Evolutionary conservation across 2,888 invertebrate species (phyloP), one percentile per base, ranked within the genome.

Genomic region (Idaea aversata): DNA sequence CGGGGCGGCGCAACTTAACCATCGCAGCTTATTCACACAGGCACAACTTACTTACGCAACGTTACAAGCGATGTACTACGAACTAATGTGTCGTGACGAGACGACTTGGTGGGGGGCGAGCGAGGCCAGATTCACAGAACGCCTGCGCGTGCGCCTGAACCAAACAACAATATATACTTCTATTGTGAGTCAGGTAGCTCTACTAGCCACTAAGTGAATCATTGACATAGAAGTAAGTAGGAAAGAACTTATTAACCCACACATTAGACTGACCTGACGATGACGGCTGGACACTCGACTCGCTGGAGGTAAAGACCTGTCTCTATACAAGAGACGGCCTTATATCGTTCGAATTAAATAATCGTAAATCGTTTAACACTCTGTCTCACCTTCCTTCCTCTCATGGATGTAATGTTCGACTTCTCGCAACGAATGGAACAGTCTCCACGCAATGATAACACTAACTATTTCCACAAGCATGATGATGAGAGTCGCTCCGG

Each of bases 391-490:
- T 74, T 92, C 92, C 70, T 91, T 90, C 68, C 91, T 79, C 71
- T 92, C 92, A 5, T 87, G 87, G 34, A 93, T 90, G 67, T 93
- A 92, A 72, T 93, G 92, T 74, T 92, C 92, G 69, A 92, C 92
- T 70, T 92, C 92, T n/a, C 88, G 70, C 61, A 91, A 74, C 5
- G 87, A 85, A 65, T 87, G 83, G 81, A 92, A 92, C 59, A 93
- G 82, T 70, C 84, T 90, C 88, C 90, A 93, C 62, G 92, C 87
- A 6, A 92, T 74, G 13, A 90, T 77, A 4, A 88, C 82, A 61
- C 92, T 90, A 3, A 83, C 82, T 15, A 92, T 86, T 72, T 92
- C 91, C 47, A 91, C 71, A 47, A 92, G 58, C 3, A 88, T 86
- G 10, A 92, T 90, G 5, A 93, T 70, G 10, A 92, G 72, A 0